Evolutionary conservation across 2,888 invertebrate genomes (phyloP).

Genomic region (Pachymerium ferrugineum): DNA sequence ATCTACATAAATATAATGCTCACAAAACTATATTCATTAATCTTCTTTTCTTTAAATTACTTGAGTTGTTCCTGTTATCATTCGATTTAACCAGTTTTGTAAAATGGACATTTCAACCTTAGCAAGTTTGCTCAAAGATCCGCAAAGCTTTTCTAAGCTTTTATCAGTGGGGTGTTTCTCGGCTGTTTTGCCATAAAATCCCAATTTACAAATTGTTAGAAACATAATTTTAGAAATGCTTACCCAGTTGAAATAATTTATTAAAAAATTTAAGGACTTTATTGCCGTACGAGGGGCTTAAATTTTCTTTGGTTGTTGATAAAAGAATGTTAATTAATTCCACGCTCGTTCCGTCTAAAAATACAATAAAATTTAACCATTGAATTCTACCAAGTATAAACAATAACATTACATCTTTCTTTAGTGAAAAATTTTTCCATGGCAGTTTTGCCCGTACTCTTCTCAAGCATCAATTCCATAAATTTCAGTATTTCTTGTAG

Average conservation of each 20-base stretch:
- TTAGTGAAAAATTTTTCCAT: constrained; percentile 68
- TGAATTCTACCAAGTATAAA: neutral
- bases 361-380: neutral
- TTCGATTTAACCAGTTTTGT: constrained; percentile 51
- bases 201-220: neutral
- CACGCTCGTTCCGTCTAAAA: neutral
- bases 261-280: constrained; percentile 71
- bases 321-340: constrained; percentile 72
- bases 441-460: constrained; percentile 71
- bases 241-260: constrained; percentile 52
- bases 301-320: constrained; percentile 60
- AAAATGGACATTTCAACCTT: constrained; percentile 59
- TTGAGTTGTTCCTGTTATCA: constrained; percentile 42
- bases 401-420: constrained; percentile 41
- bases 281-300: constrained; percentile 39
- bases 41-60: neutral
- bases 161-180: constrained; percentile 60
- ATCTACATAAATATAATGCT: neutral
- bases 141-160: constrained; percentile 61
- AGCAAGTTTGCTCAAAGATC: constrained; percentile 61
- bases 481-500: constrained; percentile 68
- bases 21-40: neutral
- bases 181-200: constrained; percentile 44
- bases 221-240: constrained; percentile 26
- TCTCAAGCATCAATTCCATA: constrained; percentile 79